These are phyloP conservation scores for Cryptocephalus primarius DNA, from an alignment of 2,888 invertebrate species.

Conservation along the genomic window DNA sequence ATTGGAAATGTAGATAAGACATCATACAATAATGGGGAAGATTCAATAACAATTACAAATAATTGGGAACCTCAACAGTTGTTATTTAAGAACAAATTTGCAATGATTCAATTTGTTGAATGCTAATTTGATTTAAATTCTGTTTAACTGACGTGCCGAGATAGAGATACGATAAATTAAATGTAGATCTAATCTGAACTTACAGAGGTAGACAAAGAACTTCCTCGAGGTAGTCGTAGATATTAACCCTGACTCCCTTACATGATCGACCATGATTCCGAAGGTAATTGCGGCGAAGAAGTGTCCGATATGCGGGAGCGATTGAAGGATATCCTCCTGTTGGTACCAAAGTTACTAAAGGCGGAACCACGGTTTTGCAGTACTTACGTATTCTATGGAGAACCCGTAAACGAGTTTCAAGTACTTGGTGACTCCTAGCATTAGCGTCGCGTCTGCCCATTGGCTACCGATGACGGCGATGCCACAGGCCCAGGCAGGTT, in stretches of 20 bases:
- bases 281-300: constrained; percentile 46
- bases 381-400: constrained; percentile 43
- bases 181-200: constrained; percentile 10
- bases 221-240: constrained; percentile 47
- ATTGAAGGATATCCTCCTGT: constrained; percentile 45
- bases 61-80: no score
- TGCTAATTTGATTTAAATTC: no score
- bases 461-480: constrained; percentile 48
- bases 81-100: no score
- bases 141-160: no score
- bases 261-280: constrained; percentile 46
- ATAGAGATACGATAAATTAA: no score
- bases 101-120: no score
- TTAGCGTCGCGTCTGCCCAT: constrained; percentile 48
- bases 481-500: constrained; percentile 49
- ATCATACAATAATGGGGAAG: no score
- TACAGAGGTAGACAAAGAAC: constrained; percentile 46
- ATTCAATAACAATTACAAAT: no score
- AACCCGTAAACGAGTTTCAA: constrained; percentile 48
- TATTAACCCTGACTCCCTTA: constrained; percentile 41
- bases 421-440: constrained; percentile 47
- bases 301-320: constrained; percentile 46
- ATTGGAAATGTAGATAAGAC: no score
- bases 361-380: no score
- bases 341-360: not conserved